Conservation (phyloP, 2,888 invertebrate genomes). For the Alviniconcha strummeri region DNA sequence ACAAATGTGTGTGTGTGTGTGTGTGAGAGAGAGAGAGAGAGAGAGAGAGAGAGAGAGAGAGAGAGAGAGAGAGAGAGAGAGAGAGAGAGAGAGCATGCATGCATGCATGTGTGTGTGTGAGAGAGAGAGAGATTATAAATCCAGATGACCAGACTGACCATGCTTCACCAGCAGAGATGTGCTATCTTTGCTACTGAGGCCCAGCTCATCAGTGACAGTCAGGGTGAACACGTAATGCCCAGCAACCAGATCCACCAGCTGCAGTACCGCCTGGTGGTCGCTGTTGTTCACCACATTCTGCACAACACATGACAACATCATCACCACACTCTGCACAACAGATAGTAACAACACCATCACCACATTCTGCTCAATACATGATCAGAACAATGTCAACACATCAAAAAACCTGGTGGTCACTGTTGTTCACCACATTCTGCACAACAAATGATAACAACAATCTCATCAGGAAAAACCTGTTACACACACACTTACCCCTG, state of each 20-base stretch:
- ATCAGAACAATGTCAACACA: constrained; percentile 84
- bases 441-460: not conserved
- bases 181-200: constrained; percentile 86
- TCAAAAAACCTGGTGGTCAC: constrained; percentile 85
- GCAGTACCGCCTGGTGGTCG: constrained; percentile 85
- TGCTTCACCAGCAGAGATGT: constrained; percentile 88
- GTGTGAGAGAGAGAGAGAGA: too few relatives aligned
- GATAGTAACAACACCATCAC: too few relatives aligned
- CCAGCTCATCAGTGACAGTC: constrained; percentile 93
- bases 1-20: too few relatives aligned
- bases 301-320: not conserved
- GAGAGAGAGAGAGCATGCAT: too few relatives aligned
- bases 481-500: constrained; percentile 7
- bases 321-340: not conserved
- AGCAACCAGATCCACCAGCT: constrained; percentile 88
- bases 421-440: constrained; percentile 82
- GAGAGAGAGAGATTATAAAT: too few relatives aligned
- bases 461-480: too few relatives aligned
- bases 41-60: too few relatives aligned
- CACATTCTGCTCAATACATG: too few relatives aligned
- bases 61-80: too few relatives aligned
- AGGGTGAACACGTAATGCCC: constrained; percentile 92
- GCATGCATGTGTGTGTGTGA: too few relatives aligned
- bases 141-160: constrained; percentile 69
- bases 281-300: constrained; percentile 83